These are phyloP conservation scores for Leucopsar rothschildi DNA, from an alignment of 2,113 vertebrate genomes.

Conservation along the genomic window DNA sequence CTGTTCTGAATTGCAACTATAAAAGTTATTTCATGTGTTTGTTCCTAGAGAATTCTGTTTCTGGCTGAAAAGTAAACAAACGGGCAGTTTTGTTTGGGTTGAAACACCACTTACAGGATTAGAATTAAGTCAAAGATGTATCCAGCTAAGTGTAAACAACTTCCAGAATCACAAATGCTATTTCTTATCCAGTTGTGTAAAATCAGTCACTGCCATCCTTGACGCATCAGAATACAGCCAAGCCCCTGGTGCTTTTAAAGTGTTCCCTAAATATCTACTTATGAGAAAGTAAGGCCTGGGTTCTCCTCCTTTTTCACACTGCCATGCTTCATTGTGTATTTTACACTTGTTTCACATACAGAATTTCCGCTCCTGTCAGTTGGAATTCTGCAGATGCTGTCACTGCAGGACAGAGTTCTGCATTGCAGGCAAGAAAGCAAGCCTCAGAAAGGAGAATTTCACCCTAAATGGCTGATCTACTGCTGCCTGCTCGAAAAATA, in stretches of 20 bases:
- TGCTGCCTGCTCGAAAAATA: neutral
- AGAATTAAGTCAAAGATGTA: neutral
- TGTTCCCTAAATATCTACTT: neutral
- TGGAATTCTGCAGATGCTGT: slow-evolving; percentile 42
- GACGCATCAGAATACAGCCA: neutral
- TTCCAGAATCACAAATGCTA: neutral
- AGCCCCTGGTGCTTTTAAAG: neutral
- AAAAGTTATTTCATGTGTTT: neutral
- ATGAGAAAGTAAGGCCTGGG: neutral
- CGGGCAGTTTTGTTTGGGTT: neutral
- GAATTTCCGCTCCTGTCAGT: neutral
- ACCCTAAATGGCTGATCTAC: neutral
- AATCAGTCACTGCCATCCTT: neutral
- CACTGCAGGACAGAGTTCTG: slow-evolving; percentile 51
- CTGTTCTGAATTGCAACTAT: neutral
- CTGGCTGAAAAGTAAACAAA: neutral
- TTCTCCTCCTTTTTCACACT: neutral
- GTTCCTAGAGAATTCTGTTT: neutral
- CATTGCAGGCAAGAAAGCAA: slow-evolving; percentile 30
- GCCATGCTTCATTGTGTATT: neutral
- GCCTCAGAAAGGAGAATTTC: neutral
- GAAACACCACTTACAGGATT: neutral
- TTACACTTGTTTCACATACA: neutral
- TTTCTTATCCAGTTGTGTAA: neutral
- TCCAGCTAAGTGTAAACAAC: neutral